Evolutionary conservation across 2,888 invertebrate species (phyloP).

Genomic region (Oegoconia quadripuncta): DNA sequence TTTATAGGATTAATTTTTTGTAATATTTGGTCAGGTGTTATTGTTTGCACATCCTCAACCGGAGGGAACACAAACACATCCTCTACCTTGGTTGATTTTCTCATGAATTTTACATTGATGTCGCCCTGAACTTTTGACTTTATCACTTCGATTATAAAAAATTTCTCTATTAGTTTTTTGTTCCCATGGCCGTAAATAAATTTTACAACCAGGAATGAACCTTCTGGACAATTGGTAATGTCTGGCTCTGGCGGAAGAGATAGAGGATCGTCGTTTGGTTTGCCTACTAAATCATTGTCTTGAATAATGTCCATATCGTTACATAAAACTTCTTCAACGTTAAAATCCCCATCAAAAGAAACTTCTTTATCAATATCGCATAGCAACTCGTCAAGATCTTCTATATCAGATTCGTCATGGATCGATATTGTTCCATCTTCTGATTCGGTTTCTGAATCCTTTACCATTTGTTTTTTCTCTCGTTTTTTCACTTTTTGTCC

Average conservation of each 20-base stretch:
- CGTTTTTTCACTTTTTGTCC: no score
- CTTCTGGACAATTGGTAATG: background rate
- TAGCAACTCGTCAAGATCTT: no score
- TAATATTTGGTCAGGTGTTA: no score
- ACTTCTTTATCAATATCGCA: no score
- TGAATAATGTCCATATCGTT: background rate
- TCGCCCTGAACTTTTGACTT: background rate
- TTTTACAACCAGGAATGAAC: constrained; percentile 1
- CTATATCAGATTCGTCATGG: no score
- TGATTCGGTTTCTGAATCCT: no score
- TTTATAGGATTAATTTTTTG: no score
- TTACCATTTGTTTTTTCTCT: no score
- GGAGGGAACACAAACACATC: background rate
- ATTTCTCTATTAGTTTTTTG: background rate
- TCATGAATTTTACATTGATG: background rate
- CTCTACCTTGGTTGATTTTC: background rate
- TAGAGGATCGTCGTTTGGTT: constrained; percentile 4
- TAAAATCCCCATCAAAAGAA: constrained; percentile 1
- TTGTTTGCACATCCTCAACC: no score
- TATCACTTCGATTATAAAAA: background rate
- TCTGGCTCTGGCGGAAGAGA: constrained; percentile 1
- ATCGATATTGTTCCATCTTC: no score
- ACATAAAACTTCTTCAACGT: constrained; percentile 1
- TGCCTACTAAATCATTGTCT: constrained; percentile 2
- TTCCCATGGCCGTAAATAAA: no score